phyloP scores from a whole-genome alignment of 2,888 invertebrate species.

The Dynastes maya region DNA sequence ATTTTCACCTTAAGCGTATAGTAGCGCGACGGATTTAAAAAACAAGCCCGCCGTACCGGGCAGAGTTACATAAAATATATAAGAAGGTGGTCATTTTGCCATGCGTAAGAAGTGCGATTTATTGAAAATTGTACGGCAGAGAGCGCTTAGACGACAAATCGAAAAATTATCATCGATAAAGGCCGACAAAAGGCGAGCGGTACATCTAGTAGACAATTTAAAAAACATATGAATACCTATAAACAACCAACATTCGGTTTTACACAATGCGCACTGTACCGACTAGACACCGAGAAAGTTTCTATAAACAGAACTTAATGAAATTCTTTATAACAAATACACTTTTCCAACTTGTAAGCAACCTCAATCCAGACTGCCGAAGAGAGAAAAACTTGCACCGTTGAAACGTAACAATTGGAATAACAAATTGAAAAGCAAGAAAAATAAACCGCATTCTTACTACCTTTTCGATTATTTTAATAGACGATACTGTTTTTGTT shows the following conservation, averaged over 20 bases:
- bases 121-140: slow-evolving; percentile 59
- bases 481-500: not conserved
- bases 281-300: slow-evolving; percentile 8
- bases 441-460: slow-evolving; percentile 31
- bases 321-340: slow-evolving; percentile 47
- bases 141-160: slow-evolving; percentile 61
- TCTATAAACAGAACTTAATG: slow-evolving; percentile 48
- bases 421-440: slow-evolving; percentile 43
- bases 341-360: slow-evolving; percentile 49
- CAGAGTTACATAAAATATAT: slow-evolving; percentile 51
- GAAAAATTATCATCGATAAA: slow-evolving; percentile 60
- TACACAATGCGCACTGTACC: slow-evolving; percentile 18
- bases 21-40: slow-evolving; percentile 23
- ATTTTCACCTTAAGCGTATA: slow-evolving; percentile 51
- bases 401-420: slow-evolving; percentile 38
- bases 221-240: slow-evolving; percentile 53
- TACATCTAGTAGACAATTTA: slow-evolving; percentile 56
- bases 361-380: slow-evolving; percentile 21
- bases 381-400: slow-evolving; percentile 32
- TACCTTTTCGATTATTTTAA: slow-evolving; percentile 25
- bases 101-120: slow-evolving; percentile 55
- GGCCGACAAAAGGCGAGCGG: slow-evolving; percentile 62
- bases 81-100: slow-evolving; percentile 45
- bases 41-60: slow-evolving; percentile 45
- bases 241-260: slow-evolving; percentile 45